A percentile compares a stretch with the other conserved stretches of the same genome.
Conservation (phyloP, 2,888 invertebrate genomes). For the Megastigmus dorsalis region DNA sequence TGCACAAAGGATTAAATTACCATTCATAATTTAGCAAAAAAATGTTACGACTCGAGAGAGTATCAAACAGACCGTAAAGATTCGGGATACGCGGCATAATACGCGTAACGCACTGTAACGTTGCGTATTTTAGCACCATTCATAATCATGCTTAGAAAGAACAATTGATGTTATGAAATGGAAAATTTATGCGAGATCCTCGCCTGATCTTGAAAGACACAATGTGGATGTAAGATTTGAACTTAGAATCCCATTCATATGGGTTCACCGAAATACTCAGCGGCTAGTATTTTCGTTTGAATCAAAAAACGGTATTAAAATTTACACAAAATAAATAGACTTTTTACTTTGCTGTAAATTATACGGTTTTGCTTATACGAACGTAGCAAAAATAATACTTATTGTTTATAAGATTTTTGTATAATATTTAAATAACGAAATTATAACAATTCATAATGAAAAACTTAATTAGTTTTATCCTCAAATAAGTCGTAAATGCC, state of each 20-base stretch:
- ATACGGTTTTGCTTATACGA: too few relatives aligned
- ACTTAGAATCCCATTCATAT: not conserved
- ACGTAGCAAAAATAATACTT: too few relatives aligned
- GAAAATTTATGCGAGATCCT: slow-evolving; percentile 35
- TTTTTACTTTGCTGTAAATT: too few relatives aligned
- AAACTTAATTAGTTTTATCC: too few relatives aligned
- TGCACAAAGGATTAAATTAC: too few relatives aligned
- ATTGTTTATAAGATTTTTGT: too few relatives aligned
- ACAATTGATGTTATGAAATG: slow-evolving; percentile 31
- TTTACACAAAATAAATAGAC: too few relatives aligned
- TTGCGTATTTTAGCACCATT: slow-evolving; percentile 30
- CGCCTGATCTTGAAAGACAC: slow-evolving; percentile 7
- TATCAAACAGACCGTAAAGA: slow-evolving; percentile 26
- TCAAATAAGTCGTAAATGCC: too few relatives aligned
- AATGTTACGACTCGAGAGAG: not conserved
- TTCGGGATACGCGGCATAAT: slow-evolving; percentile 14
- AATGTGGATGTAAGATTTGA: not conserved
- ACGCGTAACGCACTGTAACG: slow-evolving; percentile 8
- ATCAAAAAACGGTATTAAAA: too few relatives aligned
- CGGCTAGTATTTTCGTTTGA: too few relatives aligned
- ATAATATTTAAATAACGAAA: too few relatives aligned
- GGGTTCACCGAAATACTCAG: too few relatives aligned
- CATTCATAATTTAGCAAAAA: not conserved
- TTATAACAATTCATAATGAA: not conserved
- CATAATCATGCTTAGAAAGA: slow-evolving; percentile 28